A percentile compares a stretch with the other conserved stretches of the same genome.
phyloP scores from a whole-genome alignment of 2,888 invertebrate genomes.

The Drosophila falleni region DNA sequence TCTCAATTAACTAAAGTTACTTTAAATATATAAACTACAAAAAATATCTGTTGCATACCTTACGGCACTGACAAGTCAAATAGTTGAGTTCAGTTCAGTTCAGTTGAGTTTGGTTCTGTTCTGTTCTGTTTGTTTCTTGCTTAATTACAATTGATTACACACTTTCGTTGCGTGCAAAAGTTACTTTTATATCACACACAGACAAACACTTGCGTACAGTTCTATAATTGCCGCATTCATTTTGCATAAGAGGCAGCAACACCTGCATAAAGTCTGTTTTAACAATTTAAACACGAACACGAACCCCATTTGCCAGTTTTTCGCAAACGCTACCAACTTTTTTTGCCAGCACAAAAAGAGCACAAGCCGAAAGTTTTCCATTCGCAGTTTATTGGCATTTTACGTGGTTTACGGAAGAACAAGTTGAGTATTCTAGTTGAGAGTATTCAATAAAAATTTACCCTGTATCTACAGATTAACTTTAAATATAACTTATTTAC shows the following conservation, averaged over 20 bases:
- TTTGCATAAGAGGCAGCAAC: constrained; percentile 48
- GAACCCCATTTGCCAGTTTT: constrained; percentile 49
- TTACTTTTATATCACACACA: constrained; percentile 32
- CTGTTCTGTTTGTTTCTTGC: constrained; percentile 24
- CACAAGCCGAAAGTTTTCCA: constrained; percentile 57
- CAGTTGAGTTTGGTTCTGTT: constrained; percentile 17
- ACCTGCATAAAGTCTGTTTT: constrained; percentile 65
- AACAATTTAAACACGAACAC: constrained; percentile 65
- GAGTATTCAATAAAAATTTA: background rate
- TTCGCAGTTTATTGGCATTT: constrained; percentile 72
- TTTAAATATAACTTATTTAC: background rate
- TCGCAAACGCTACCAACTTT: constrained; percentile 41
- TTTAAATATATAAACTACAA: constrained; percentile 19
- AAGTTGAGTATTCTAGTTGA: background rate
- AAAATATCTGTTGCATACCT: constrained; percentile 50
- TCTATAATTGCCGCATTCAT: constrained; percentile 45
- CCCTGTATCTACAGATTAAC: background rate
- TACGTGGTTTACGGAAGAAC: constrained; percentile 54
- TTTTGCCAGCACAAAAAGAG: constrained; percentile 44
- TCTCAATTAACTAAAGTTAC: constrained; percentile 43
- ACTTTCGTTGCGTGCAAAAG: constrained; percentile 44
- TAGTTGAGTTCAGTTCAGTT: constrained; percentile 9
- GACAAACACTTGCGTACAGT: constrained; percentile 9
- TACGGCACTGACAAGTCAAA: constrained; percentile 4
- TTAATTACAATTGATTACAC: constrained; percentile 54